These are phyloP conservation scores for Periphyllus acericola DNA, from an alignment of 2,888 invertebrate species.

Conservation along the genomic window DNA sequence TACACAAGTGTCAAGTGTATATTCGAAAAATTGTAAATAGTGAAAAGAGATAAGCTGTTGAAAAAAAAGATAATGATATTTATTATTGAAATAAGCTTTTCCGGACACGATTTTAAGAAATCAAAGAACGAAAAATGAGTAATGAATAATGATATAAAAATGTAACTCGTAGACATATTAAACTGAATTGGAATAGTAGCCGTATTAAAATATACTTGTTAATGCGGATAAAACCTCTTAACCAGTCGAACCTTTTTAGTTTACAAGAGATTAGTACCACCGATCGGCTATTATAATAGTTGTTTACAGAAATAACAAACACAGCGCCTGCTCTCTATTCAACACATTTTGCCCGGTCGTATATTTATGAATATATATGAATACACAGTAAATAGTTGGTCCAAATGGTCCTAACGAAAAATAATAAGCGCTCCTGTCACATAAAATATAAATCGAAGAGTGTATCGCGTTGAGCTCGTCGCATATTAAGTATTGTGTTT, in stretches of 20 bases:
- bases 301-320: constrained; percentile 37
- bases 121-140: no score
- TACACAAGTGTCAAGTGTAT: no score
- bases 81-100: no score
- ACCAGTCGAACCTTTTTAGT: constrained; percentile 34
- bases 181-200: no score
- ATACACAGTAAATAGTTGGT: background rate
- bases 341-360: constrained; percentile 26
- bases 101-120: no score
- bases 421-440: background rate
- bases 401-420: background rate
- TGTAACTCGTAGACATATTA: no score
- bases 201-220: no score
- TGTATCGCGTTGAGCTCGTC: background rate
- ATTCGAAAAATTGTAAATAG: no score
- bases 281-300: constrained; percentile 39
- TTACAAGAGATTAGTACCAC: constrained; percentile 51
- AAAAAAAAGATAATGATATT: no score
- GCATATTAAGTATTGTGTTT: background rate
- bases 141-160: no score
- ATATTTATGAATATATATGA: background rate
- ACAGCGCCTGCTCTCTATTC: constrained; percentile 15
- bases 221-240: background rate
- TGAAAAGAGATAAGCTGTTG: no score
- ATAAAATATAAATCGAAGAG: background rate